phyloP scores from a whole-genome alignment of 2,888 invertebrate genomes.

The Dynastes tityus region DNA sequence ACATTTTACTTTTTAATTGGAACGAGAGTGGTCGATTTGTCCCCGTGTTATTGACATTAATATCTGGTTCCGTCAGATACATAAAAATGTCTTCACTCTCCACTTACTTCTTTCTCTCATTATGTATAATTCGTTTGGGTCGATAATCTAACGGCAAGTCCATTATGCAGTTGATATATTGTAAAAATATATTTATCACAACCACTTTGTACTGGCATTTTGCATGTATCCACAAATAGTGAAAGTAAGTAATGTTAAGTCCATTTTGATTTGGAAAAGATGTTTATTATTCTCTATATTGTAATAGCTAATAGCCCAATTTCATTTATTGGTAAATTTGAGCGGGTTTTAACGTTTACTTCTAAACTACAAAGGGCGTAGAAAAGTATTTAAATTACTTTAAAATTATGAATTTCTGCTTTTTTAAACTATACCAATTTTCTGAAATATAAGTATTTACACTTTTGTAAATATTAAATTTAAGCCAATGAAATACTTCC shows the following conservation, averaged over 20 bases:
- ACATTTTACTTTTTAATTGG: constrained; percentile 37
- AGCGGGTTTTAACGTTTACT: too few relatives aligned
- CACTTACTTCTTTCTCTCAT: constrained; percentile 2
- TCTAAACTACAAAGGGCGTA: too few relatives aligned
- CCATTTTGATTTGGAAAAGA: constrained; percentile 1
- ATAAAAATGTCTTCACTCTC: constrained; percentile 26
- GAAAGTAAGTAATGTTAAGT: neutral
- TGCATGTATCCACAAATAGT: neutral
- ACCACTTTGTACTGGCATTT: neutral
- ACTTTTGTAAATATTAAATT: too few relatives aligned
- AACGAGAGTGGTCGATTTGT: constrained; percentile 42
- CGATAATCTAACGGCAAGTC: constrained; percentile 5
- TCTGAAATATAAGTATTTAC: too few relatives aligned
- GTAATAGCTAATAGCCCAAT: too few relatives aligned
- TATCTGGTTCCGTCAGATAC: constrained; percentile 25
- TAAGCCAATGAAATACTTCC: too few relatives aligned
- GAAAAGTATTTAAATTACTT: too few relatives aligned
- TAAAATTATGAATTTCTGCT: too few relatives aligned
- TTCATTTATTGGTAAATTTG: too few relatives aligned
- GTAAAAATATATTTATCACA: neutral
- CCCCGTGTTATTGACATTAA: constrained; percentile 30
- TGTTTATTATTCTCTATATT: neutral
- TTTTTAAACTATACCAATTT: too few relatives aligned
- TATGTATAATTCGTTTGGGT: neutral
- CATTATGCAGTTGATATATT: constrained; percentile 12